A percentile compares a stretch with the other conserved stretches of the same genome.
phyloP scores from a whole-genome alignment of 2,797 vertebrate species.

The Champsocephalus gunnari region DNA sequence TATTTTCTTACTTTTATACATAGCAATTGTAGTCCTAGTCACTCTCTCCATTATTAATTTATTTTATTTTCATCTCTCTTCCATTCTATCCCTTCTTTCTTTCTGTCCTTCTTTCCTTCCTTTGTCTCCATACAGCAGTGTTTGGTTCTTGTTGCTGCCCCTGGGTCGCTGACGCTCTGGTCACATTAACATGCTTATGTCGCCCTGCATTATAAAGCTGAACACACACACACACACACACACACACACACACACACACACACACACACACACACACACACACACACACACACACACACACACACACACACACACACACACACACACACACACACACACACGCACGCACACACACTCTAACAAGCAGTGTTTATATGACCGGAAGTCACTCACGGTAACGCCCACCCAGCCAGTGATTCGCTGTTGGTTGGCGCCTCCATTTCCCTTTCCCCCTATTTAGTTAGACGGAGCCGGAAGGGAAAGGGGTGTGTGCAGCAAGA shows the following conservation, averaged over 20 bases:
- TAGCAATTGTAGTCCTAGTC: too few relatives aligned
- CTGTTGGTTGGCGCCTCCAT: too few relatives aligned
- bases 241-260: not conserved
- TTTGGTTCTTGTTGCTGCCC: not conserved
- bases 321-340: not conserved
- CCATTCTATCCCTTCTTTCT: not conserved
- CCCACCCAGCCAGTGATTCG: too few relatives aligned
- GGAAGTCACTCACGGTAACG: too few relatives aligned
- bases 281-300: not conserved
- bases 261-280: not conserved
- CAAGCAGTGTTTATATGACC: too few relatives aligned
- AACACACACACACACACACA: conserved; percentile 27
- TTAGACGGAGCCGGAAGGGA: too few relatives aligned
- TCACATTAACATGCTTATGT: conserved; percentile 56
- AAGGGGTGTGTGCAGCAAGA: too few relatives aligned
- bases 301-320: not conserved
- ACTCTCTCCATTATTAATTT: not conserved
- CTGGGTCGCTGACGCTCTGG: conserved; percentile 40
- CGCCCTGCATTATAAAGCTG: conserved; percentile 54
- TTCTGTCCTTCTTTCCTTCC: conserved; percentile 2
- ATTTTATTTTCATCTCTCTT: not conserved
- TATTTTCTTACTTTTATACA: not conserved
- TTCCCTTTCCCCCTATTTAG: too few relatives aligned
- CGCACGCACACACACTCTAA: not conserved
- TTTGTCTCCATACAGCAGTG: not conserved